Evolutionary conservation across 2,888 invertebrate genomes (phyloP).

Genomic region (Toxonevra muliebris): DNA sequence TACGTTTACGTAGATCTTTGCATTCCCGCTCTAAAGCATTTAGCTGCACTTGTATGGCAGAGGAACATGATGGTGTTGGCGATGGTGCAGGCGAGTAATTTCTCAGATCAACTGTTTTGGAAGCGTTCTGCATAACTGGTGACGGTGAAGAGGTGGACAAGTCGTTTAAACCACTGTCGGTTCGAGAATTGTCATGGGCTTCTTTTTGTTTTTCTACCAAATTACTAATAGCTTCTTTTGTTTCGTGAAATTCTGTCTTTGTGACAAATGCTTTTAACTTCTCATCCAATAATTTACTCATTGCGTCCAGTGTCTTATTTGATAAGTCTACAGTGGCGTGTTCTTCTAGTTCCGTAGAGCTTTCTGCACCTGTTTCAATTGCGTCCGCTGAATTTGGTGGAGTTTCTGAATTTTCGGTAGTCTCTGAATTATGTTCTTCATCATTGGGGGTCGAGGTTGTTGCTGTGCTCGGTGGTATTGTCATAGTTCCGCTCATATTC

Average conservation of each 20-base stretch:
- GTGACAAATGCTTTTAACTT: constrained; percentile 39
- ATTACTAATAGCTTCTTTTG: constrained; percentile 22
- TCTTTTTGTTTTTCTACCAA: constrained; percentile 14
- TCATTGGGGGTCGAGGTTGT: not conserved
- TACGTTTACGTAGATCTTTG: constrained; percentile 7
- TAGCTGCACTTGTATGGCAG: constrained; percentile 17
- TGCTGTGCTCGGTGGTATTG: not conserved
- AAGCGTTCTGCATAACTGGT: not conserved
- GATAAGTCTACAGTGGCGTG: constrained; percentile 30
- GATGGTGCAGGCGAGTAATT: too few species aligned
- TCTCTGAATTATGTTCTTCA: constrained; percentile 29
- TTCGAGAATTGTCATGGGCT: too few species aligned
- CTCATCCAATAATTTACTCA: constrained; percentile 38
- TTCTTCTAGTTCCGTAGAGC: not conserved
- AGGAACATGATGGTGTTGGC: not conserved
- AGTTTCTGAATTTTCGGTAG: constrained; percentile 25
- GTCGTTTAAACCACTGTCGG: not conserved
- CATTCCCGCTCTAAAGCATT: constrained; percentile 19
- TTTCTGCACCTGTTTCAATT: constrained; percentile 10
- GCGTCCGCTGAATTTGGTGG: constrained; percentile 22
- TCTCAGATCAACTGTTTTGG: too few species aligned
- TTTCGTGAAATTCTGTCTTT: constrained; percentile 28
- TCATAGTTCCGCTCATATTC: constrained; percentile 1
- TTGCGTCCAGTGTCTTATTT: constrained; percentile 29
- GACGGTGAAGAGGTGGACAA: constrained; percentile 1